Conservation (phyloP, 1,140 invertebrate genomes). For the Trichogramma pretiosum region DNA sequence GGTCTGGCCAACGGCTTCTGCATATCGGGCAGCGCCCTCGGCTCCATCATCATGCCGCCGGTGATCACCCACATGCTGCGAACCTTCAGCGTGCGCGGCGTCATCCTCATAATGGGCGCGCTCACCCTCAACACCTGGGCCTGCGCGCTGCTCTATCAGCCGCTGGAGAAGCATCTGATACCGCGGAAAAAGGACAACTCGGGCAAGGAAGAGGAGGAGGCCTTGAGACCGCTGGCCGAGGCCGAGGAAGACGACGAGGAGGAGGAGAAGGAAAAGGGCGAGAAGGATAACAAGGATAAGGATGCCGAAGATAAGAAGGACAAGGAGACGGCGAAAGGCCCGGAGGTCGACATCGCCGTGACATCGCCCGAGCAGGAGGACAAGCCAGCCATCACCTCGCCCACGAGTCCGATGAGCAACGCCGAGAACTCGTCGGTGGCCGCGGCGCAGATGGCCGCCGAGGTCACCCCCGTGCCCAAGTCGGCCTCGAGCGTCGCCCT, state of each 20-base stretch:
- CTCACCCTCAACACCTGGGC: conserved; percentile 75
- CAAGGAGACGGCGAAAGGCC: conserved; percentile 17
- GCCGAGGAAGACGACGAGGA: conserved; percentile 19
- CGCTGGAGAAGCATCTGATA: conserved; percentile 71
- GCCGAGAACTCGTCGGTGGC: conserved; percentile 3
- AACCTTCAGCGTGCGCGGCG: conserved; percentile 66
- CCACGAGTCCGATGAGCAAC: conserved; percentile 12
- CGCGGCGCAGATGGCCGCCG: conserved; percentile 5
- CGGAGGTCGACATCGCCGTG: conserved; percentile 15
- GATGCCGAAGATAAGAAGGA: conserved; percentile 24
- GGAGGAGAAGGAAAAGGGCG: conserved; percentile 1
- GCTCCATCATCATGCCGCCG: conserved; percentile 71
- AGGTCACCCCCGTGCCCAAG: conserved; percentile 40
- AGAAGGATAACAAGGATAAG: too few species aligned
- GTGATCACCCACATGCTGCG: conserved; percentile 60
- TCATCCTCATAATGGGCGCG: conserved; percentile 70
- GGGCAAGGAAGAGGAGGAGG: conserved; percentile 32
- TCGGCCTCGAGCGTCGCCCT: conserved; percentile 50
- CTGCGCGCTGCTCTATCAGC: conserved; percentile 73
- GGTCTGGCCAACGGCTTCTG: conserved; percentile 82
- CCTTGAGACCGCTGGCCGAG: conserved; percentile 17
- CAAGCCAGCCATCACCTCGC: conserved; percentile 6
- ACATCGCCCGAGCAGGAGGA: conserved; percentile 28
- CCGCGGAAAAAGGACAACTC: conserved; percentile 27
- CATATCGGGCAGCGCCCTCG: conserved; percentile 80